These are phyloP conservation scores for Eledona agricola DNA, from an alignment of 2,888 invertebrate species.

Conservation along the genomic window DNA sequence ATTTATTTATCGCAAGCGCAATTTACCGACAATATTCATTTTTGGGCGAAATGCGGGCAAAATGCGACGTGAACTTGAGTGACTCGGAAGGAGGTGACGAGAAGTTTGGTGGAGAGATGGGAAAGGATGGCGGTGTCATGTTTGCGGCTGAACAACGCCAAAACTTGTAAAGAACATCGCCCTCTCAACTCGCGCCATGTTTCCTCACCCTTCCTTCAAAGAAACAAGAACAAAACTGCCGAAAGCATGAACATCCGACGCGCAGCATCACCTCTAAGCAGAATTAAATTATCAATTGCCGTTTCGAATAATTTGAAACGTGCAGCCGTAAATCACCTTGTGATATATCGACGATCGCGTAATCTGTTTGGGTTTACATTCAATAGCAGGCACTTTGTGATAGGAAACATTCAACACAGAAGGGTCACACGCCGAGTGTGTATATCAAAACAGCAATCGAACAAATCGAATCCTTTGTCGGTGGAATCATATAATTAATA, in stretches of 20 bases:
- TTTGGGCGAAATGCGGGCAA: constrained; percentile 6
- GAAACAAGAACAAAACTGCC: constrained; percentile 38
- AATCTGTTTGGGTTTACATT: constrained; percentile 32
- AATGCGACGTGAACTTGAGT: constrained; percentile 41
- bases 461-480: constrained; percentile 52
- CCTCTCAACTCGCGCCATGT: constrained; percentile 50
- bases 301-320: constrained; percentile 1
- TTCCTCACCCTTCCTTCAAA: constrained; percentile 38
- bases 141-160: constrained; percentile 62
- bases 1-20: constrained; percentile 24
- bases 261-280: constrained; percentile 1
- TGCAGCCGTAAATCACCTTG: constrained; percentile 31
- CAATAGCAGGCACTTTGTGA: constrained; percentile 36
- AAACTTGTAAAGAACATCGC: constrained; percentile 58
- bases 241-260: constrained; percentile 31
- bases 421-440: constrained; percentile 43
- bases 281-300: constrained; percentile 6
- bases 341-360: constrained; percentile 18
- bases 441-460: constrained; percentile 49
- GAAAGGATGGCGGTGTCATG: constrained; percentile 58
- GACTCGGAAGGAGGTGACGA: constrained; percentile 50
- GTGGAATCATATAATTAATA: constrained; percentile 45
- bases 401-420: constrained; percentile 37
- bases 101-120: constrained; percentile 45
- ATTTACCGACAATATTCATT: constrained; percentile 7